Percentiles rank a stretch among this genome's conserved stretches.
Conservation (phyloP, 92 coral and sea anemone species). For the Epizoanthus stellaris region DNA sequence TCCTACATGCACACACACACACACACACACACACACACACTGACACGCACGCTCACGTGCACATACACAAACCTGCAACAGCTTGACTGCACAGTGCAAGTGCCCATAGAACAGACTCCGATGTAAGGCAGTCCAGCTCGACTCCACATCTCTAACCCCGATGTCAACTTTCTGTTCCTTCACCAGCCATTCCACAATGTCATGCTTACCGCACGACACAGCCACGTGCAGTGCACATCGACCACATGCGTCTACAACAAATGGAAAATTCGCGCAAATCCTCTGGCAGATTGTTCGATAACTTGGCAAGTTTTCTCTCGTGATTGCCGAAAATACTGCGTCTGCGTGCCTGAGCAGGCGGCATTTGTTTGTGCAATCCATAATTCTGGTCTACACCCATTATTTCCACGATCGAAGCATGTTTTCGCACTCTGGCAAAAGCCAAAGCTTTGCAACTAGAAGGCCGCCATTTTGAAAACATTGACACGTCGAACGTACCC, state of each 20-base stretch:
- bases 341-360: conserved; percentile 78
- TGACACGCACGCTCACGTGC: not conserved
- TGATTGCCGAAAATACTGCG: conserved; percentile 77
- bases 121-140: conserved; percentile 92
- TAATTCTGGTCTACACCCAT: conserved; percentile 53
- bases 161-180: conserved; percentile 69
- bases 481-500: conserved; percentile 50
- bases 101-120: conserved; percentile 83
- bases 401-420: conserved; percentile 5
- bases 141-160: conserved; percentile 73
- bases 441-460: not conserved
- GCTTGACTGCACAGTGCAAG: conserved; percentile 70
- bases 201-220: conserved; percentile 90
- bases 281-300: conserved; percentile 65
- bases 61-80: conserved; percentile 70
- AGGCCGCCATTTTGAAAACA: conserved; percentile 84
- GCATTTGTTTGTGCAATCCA: conserved; percentile 91
- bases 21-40: not conserved
- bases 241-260: conserved; percentile 73
- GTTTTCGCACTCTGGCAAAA: too few species aligned
- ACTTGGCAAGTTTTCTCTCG: conserved; percentile 73
- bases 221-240: conserved; percentile 88
- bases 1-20: not conserved
- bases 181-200: conserved; percentile 89
- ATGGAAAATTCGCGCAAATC: conserved; percentile 79